These are phyloP conservation scores for Pardosa pseudoannulata DNA, from an alignment of 2,888 invertebrate genomes.

Conservation along the genomic window DNA sequence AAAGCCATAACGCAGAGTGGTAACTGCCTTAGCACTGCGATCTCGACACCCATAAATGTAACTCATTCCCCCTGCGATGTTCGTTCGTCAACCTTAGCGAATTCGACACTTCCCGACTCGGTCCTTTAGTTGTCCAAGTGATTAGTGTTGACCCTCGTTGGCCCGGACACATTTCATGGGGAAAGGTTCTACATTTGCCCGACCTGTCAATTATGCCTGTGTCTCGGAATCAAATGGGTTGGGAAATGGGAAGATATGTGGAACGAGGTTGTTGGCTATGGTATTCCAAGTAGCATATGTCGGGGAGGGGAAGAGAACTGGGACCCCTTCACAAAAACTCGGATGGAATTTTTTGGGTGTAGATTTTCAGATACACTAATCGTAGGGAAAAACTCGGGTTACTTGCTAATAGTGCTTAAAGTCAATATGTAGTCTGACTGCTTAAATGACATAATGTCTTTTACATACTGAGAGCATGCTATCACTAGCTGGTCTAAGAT, in stretches of 20 bases:
- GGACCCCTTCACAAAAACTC: background rate
- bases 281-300: background rate
- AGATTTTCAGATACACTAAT: no score
- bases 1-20: background rate
- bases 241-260: background rate
- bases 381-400: no score
- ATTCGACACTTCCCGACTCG: conserved; percentile 38
- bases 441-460: no score
- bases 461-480: no score
- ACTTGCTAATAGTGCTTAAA: no score
- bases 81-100: conserved; percentile 25
- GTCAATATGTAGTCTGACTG: no score
- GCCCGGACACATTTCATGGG: conserved; percentile 42
- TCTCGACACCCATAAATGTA: background rate
- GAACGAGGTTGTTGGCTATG: background rate
- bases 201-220: background rate
- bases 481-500: no score
- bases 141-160: conserved; percentile 52
- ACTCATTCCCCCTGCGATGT: background rate
- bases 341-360: no score
- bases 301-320: background rate
- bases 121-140: conserved; percentile 15
- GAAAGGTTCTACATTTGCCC: background rate
- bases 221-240: background rate
- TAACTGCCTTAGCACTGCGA: background rate